A percentile compares a stretch with the other conserved stretches of the same genome.
phyloP scores from a whole-genome alignment of 2,888 invertebrate genomes.

The Drosophila cracens region DNA sequence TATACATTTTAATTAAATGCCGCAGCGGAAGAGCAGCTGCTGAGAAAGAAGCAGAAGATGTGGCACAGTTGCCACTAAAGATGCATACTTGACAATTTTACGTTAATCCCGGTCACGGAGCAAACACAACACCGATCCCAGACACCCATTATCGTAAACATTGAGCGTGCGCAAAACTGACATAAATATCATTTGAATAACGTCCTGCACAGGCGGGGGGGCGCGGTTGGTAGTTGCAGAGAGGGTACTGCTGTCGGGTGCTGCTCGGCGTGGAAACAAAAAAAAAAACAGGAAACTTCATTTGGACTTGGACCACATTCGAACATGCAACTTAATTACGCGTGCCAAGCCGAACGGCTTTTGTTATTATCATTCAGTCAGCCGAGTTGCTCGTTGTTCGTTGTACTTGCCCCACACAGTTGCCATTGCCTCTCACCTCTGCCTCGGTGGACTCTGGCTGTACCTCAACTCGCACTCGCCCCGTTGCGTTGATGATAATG shows the following conservation, averaged over 20 bases:
- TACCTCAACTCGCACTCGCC: not conserved
- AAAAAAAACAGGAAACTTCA: not conserved
- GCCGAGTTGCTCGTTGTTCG: constrained; percentile 41
- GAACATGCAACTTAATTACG: constrained; percentile 80
- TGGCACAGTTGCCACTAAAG: constrained; percentile 35
- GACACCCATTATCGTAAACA: constrained; percentile 74
- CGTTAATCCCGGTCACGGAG: constrained; percentile 74
- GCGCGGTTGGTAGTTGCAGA: not conserved
- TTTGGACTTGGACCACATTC: constrained; percentile 59
- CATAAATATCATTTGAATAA: constrained; percentile 72
- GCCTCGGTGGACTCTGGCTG: not conserved
- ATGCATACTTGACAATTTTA: constrained; percentile 78
- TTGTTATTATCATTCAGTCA: constrained; percentile 78
- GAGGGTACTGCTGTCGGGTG: constrained; percentile 16
- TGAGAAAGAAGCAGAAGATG: constrained; percentile 1
- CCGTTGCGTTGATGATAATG: constrained; percentile 72
- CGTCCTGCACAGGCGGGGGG: constrained; percentile 2
- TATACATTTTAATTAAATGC: constrained; percentile 77
- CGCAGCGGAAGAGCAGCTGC: constrained; percentile 46
- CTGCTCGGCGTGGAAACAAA: not conserved
- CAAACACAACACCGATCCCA: constrained; percentile 29
- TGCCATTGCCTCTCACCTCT: constrained; percentile 11
- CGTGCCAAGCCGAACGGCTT: constrained; percentile 78
- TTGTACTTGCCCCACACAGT: constrained; percentile 3
- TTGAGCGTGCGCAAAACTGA: constrained; percentile 60